phyloP scores from a whole-genome alignment of 30 jellyfish, hydroid and myxozoan genomes.

The Pelagia noctiluca region DNA sequence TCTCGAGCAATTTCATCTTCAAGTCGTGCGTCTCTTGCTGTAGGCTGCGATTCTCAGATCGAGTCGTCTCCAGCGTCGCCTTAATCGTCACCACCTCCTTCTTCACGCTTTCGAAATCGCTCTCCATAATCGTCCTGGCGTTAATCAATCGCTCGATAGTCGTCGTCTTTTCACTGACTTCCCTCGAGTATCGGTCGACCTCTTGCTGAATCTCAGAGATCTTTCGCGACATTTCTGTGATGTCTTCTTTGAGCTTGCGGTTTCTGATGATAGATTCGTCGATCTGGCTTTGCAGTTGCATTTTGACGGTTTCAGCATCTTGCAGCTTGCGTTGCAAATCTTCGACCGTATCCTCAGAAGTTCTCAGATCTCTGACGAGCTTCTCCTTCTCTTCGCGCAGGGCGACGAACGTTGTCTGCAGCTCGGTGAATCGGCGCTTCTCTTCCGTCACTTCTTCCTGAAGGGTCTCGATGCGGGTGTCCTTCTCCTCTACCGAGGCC shows the following conservation, averaged over 20 bases:
- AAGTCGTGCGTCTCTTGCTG: conserved; percentile 88
- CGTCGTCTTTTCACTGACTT: conserved; percentile 77
- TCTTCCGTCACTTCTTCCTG: conserved; percentile 81
- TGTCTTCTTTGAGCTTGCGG: conserved; percentile 77
- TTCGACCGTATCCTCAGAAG: conserved; percentile 67
- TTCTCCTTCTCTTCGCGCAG: conserved; percentile 68
- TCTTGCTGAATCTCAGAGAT: conserved; percentile 73
- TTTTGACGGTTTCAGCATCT: conserved; percentile 67
- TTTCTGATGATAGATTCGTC: conserved; percentile 81
- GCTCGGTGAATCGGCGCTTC: conserved; percentile 65
- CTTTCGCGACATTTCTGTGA: conserved; percentile 70
- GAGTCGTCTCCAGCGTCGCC: conserved; percentile 63
- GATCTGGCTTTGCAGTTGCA: conserved; percentile 78
- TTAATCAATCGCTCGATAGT: conserved; percentile 77
- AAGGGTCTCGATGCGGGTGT: conserved; percentile 73
- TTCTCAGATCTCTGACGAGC: conserved; percentile 54
- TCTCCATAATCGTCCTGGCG: conserved; percentile 66
- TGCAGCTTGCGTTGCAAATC: conserved; percentile 78
- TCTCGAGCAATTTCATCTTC: conserved; percentile 82
- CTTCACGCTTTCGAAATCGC: conserved; percentile 78
- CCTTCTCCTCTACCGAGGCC: conserved; percentile 92
- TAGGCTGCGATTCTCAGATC: conserved; percentile 81
- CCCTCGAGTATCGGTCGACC: conserved; percentile 74
- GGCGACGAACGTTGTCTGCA: conserved; percentile 81
- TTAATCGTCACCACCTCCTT: conserved; percentile 74